Evolutionary conservation across 1,140 invertebrate species (phyloP).

Genomic region (Musca vetustissima): DNA sequence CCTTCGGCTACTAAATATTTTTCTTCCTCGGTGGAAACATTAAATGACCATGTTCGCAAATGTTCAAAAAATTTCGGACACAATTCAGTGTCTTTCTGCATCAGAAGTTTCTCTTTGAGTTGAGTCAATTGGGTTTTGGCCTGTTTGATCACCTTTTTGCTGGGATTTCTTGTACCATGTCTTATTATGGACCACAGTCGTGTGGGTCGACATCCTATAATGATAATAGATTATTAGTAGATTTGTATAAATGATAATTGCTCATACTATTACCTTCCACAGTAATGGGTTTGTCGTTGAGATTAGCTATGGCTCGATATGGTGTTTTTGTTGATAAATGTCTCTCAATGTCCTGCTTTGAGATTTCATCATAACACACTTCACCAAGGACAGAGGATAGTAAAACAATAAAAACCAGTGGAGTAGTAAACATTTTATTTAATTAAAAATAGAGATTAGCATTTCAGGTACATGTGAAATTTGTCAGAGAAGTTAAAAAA

Average conservation of each 20-base stretch:
- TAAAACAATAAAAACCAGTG: no score
- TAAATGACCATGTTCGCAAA: slow-evolving; percentile 60
- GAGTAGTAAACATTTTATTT: no score
- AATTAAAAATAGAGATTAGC: no score
- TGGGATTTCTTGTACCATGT: slow-evolving; percentile 70
- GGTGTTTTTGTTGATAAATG: slow-evolving; percentile 63
- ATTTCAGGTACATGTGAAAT: no score
- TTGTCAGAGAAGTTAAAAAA: no score
- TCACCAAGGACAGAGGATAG: no score
- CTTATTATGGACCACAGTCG: slow-evolving; percentile 69
- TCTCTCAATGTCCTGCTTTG: slow-evolving; percentile 40
- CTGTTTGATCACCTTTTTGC: slow-evolving; percentile 57
- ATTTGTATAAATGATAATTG: slow-evolving; percentile 10
- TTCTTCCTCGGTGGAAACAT: slow-evolving; percentile 54
- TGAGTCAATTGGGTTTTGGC: slow-evolving; percentile 58
- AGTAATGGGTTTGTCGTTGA: slow-evolving; percentile 57
- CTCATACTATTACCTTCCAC: slow-evolving; percentile 58
- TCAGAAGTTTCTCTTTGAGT: slow-evolving; percentile 59
- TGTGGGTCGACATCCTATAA: slow-evolving; percentile 61
- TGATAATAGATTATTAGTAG: slow-evolving; percentile 30
- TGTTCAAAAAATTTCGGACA: slow-evolving; percentile 50
- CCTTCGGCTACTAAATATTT: slow-evolving; percentile 66
- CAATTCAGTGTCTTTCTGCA: slow-evolving; percentile 33
- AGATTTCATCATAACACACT: background rate
- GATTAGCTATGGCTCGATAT: slow-evolving; percentile 65